Evolutionary conservation across 2,888 invertebrate genomes (phyloP), one percentile per base, ranked within the genome.

Genomic region (Erebia palarica): DNA sequence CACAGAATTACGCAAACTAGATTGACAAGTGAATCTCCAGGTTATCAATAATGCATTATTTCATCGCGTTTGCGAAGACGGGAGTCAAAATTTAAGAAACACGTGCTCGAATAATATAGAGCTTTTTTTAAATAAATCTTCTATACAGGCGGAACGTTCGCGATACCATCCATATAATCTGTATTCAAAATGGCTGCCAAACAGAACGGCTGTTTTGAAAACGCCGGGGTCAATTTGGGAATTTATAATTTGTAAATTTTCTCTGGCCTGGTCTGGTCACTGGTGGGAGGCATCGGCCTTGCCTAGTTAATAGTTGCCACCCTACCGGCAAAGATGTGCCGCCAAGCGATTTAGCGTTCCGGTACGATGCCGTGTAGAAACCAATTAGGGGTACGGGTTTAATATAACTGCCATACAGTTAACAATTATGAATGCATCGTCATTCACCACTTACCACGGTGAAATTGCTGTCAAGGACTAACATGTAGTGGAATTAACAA

Each of bases 21-120:
- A 60, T 60, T 60, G 60, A 60, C 60, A 60, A 60, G 60, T 60
- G 60, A n/a, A 60, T 42, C 9, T 60, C 16, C 16, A 42, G 47
- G 42, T 16, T 18, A 2, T 68, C 42, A 55, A 68, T 60, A 61
- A 55, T 53, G 42, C 42, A 11, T 53, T 53, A 16, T 60, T 13
- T 36, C 53, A 68, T 21, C 61, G 44, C 36, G 53, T 44, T 60
- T 60, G 42, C 60, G 16, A 44, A 60, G 1, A 16, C n/a, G 0
- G 60, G 5, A 10, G 14, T 60, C 14, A 58, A 36, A 27, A 58
- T 58, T 42, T 60, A 44, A 44, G 16, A 10, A 11, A 60, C 60
- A 60, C 60, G 44, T 60, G 60, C 16, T 60, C 0, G 10, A 36
- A 7, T 36, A 36, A 36, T 21, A n/a, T n/a, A n/a, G n/a, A n/a